These are phyloP conservation scores for Orycteropus afer DNA, from an alignment of 2,113 vertebrate genomes.

Conservation along the genomic window DNA sequence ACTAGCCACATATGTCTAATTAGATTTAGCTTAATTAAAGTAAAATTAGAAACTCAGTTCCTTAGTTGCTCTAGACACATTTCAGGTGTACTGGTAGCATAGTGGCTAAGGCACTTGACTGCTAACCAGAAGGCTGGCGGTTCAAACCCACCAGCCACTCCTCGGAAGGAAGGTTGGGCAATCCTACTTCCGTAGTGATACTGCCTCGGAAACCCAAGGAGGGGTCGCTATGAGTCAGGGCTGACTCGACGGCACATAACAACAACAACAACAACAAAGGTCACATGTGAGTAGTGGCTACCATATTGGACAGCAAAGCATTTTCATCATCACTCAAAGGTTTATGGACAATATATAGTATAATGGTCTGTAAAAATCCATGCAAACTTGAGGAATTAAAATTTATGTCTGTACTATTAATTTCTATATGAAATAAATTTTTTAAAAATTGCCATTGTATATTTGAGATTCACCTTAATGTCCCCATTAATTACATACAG, in stretches of 20 bases:
- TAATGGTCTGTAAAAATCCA: background rate
- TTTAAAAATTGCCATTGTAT: background rate
- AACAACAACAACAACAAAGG: no score
- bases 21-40: background rate
- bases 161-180: no score
- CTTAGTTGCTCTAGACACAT: background rate
- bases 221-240: no score
- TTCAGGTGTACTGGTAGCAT: no score
- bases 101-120: no score
- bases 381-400: background rate
- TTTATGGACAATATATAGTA: background rate
- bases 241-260: no score
- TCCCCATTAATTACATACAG: background rate
- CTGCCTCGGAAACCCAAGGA: no score
- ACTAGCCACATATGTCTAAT: background rate
- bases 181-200: no score
- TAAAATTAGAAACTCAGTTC: background rate
- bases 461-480: background rate
- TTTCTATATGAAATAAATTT: background rate
- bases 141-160: no score
- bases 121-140: no score
- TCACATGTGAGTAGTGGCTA: background rate
- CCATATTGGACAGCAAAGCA: background rate
- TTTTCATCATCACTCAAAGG: background rate
- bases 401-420: background rate